phyloP scores from a whole-genome alignment of 2,888 invertebrate species.

The Dynastes maya region DNA sequence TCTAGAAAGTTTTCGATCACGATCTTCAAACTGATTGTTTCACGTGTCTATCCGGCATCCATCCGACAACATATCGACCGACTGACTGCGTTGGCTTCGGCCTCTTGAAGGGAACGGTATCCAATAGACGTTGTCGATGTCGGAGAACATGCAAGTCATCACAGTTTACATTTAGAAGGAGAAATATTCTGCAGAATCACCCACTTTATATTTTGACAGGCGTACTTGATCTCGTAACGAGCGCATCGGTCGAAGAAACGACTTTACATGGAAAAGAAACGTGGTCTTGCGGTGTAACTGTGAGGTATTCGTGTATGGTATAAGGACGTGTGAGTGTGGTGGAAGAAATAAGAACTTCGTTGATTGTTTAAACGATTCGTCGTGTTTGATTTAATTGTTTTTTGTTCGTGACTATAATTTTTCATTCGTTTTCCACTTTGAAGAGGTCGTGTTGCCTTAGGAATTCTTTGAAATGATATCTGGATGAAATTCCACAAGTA shows the following conservation, averaged over 20 bases:
- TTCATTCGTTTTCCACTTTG: neutral
- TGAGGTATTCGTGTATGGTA: neutral
- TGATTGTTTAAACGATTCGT: conserved; percentile 10
- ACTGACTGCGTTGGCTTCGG: neutral
- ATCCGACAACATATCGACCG: neutral
- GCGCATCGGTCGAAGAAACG: neutral
- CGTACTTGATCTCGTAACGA: conserved; percentile 45
- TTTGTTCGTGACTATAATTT: neutral
- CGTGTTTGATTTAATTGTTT: conserved; percentile 11
- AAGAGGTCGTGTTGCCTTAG: too few species aligned
- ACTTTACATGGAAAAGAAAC: neutral
- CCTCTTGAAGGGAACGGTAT: neutral
- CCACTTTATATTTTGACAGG: conserved; percentile 56
- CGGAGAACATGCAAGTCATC: conserved; percentile 19
- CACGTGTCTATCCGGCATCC: conserved; percentile 28
- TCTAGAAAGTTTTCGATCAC: conserved; percentile 42
- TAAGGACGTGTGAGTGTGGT: neutral
- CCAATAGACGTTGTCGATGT: neutral
- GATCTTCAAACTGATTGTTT: conserved; percentile 36
- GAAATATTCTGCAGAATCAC: conserved; percentile 57
- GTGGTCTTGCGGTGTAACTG: neutral
- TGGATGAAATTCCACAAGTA: too few species aligned
- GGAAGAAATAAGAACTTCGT: neutral
- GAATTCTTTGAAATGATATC: too few species aligned
- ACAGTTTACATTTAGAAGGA: conserved; percentile 29